Evolutionary conservation across 2,797 vertebrate species (phyloP).

Genomic region (Peromyscus eremicus): DNA sequence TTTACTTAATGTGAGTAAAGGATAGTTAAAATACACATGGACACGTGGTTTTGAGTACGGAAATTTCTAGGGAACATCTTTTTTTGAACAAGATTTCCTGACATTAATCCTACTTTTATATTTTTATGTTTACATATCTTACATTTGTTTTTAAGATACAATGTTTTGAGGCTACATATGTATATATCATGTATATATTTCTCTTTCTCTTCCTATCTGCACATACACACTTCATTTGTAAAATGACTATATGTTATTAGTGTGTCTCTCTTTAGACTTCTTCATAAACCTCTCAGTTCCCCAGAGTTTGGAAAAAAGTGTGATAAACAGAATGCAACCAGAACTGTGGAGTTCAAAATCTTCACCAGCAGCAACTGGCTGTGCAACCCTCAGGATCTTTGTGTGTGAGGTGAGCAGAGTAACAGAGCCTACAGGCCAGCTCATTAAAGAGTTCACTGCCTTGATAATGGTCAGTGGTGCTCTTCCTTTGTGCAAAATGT

Average conservation of each 20-base stretch:
- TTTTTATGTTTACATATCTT: constrained; percentile 31
- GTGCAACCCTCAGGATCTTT: not conserved
- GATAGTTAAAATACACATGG: constrained; percentile 5
- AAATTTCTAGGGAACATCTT: constrained; percentile 16
- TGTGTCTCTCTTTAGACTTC: not conserved
- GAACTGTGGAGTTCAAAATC: not conserved
- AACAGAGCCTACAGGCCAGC: not conserved
- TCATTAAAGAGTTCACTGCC: not conserved
- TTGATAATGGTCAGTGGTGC: not conserved
- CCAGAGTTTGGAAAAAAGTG: not conserved
- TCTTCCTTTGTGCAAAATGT: not conserved
- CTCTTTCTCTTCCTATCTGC: not conserved
- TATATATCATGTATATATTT: not conserved
- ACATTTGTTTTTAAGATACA: constrained; percentile 12
- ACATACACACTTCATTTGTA: not conserved
- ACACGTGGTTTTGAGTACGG: constrained; percentile 8
- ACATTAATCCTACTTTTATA: not conserved
- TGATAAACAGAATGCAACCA: not conserved
- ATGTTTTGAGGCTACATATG: not conserved
- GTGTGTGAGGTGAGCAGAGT: not conserved
- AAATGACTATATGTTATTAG: constrained; percentile 17
- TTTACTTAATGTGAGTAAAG: constrained; percentile 42
- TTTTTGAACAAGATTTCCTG: constrained; percentile 47
- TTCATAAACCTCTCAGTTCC: not conserved
- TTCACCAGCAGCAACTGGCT: not conserved